A percentile compares a stretch with the other conserved stretches of the same genome.
phyloP scores from a whole-genome alignment of 2,888 invertebrate species.

The Busseola fusca region DNA sequence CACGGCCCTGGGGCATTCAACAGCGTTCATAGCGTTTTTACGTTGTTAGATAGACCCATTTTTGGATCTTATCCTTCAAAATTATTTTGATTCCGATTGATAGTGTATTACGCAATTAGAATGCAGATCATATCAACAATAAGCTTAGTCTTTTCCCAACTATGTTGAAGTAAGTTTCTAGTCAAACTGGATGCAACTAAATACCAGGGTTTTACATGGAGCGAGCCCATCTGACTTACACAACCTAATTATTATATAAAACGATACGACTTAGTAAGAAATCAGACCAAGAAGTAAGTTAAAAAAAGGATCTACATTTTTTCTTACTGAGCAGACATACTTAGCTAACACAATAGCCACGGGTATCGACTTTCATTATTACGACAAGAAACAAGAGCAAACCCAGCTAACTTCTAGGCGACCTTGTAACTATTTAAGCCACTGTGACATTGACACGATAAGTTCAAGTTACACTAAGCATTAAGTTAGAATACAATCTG shows the following conservation, averaged over 20 bases:
- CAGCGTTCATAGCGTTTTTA: no score
- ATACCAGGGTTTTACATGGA: background rate
- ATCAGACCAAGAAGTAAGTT: background rate
- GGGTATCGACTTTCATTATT: background rate
- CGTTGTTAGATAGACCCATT: no score
- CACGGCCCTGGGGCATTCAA: no score
- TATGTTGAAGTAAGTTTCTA: background rate
- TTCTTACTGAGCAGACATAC: background rate
- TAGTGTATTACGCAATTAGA: no score
- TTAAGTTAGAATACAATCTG: slow-evolving; percentile 7
- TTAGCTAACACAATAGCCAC: background rate
- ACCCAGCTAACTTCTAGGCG: background rate
- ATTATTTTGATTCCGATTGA: no score
- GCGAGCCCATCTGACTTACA: background rate
- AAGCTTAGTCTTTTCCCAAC: background rate
- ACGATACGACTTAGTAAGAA: background rate
- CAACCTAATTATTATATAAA: background rate
- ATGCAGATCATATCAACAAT: no score
- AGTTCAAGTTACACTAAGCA: slow-evolving; percentile 11
- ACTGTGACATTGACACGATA: slow-evolving; percentile 28
- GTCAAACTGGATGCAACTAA: background rate
- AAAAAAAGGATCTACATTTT: background rate
- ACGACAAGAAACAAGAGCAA: slow-evolving; percentile 2
- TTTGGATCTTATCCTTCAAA: no score
- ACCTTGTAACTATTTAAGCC: slow-evolving; percentile 16